These are phyloP conservation scores for Aramus guarauna DNA, from an alignment of 2,113 vertebrate species.

Conservation along the genomic window DNA sequence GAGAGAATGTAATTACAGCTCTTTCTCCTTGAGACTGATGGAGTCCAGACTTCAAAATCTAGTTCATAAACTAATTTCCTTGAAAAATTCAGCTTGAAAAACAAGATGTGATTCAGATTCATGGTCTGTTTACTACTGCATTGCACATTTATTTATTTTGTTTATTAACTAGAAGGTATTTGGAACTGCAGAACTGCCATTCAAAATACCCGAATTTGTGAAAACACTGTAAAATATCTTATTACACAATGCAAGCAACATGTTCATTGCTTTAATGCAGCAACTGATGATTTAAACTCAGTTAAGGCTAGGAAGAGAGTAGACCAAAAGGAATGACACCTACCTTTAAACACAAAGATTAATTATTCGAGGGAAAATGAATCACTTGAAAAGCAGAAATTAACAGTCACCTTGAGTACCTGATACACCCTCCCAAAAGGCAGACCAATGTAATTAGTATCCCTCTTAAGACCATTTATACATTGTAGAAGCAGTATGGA, in stretches of 20 bases:
- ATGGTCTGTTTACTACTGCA: slow-evolving; percentile 19
- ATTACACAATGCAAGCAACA: not conserved
- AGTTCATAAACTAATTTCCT: slow-evolving; percentile 55
- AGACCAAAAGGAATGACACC: not conserved
- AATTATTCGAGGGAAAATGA: not conserved
- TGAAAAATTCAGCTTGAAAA: slow-evolving; percentile 37
- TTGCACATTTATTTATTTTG: not conserved
- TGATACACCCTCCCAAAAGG: not conserved
- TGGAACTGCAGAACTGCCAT: not conserved
- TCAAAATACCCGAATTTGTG: not conserved
- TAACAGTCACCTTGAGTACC: not conserved
- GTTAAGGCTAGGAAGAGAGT: not conserved
- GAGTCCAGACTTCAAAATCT: slow-evolving; percentile 54
- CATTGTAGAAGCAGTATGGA: not conserved
- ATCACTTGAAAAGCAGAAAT: not conserved
- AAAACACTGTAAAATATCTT: not conserved
- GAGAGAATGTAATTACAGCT: slow-evolving; percentile 54
- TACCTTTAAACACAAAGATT: not conserved
- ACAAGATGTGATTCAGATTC: slow-evolving; percentile 33
- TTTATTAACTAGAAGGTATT: slow-evolving; percentile 21
- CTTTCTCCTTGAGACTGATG: slow-evolving; percentile 48
- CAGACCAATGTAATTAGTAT: not conserved
- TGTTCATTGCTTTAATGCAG: not conserved
- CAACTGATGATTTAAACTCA: not conserved
- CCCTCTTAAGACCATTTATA: not conserved